Percentiles rank a stretch among this genome's conserved stretches.
Conservation (phyloP, 1,140 invertebrate species). For the Lycorma delicatula region DNA sequence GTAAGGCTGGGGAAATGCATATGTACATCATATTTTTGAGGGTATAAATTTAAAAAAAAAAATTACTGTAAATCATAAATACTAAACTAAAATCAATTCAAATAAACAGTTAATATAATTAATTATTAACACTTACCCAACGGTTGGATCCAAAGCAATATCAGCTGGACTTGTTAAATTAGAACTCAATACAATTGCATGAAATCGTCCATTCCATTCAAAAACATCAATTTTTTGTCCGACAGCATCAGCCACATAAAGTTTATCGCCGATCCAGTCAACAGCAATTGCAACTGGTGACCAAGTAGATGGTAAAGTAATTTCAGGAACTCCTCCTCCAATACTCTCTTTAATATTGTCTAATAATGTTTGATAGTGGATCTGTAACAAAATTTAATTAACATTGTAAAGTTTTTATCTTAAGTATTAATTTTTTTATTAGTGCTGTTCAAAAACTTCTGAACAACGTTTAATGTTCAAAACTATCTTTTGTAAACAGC, state of each 20-base stretch:
- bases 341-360: conserved; percentile 35
- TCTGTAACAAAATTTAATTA: too few species aligned
- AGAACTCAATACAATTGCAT: conserved; percentile 83
- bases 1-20: too few species aligned
- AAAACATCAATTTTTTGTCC: conserved; percentile 92
- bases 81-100: too few species aligned
- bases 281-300: conserved; percentile 82
- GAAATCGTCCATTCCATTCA: conserved; percentile 70
- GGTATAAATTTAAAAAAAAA: too few species aligned
- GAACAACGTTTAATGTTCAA: too few species aligned
- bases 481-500: too few species aligned
- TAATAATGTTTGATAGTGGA: conserved; percentile 52
- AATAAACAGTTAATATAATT: too few species aligned
- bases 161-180: conserved; percentile 87
- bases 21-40: too few species aligned
- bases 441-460: too few species aligned
- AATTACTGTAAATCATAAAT: too few species aligned
- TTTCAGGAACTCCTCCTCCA: conserved; percentile 41
- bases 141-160: conserved; percentile 82
- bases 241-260: conserved; percentile 89
- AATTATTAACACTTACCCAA: conserved; percentile 60
- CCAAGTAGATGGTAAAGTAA: conserved; percentile 72
- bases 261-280: conserved; percentile 94
- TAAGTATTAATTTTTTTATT: too few species aligned
- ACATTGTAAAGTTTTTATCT: too few species aligned